Evolutionary conservation across 2,888 invertebrate genomes (phyloP), one percentile per base, ranked within the genome.

Genomic region (Actias luna): DNA sequence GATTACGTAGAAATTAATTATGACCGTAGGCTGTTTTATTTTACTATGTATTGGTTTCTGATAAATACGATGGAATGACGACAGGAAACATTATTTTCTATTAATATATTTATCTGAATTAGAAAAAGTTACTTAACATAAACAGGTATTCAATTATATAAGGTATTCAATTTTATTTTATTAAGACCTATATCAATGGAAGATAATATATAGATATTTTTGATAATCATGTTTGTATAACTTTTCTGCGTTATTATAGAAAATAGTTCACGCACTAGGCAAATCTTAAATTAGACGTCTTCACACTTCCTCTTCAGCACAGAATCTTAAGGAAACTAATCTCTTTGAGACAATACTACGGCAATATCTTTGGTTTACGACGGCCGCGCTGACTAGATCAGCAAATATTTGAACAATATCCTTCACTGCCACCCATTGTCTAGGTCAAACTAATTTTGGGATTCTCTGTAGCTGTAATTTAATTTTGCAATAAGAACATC

Each of bases 301-400:
- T 66, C 46, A 46, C 22, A 81, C 75, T 78, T 73, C 73, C 67
- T 65, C 82, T 65, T 74, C 79, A 69, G 82, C 88, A 80, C 71
- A 76, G 76, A 79, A 82, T 77, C 77, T 79, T 79, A 82, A 83
- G 85, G 83, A 83, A 88, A 89, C 87, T 89, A 88, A 91, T 90
- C 85, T 88, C 85, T 86, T 82, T 80, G 87, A 88, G 83, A 91
- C 90, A 91, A 92, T 91, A 84, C 87, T 79, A 75, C 68, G 77
- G 83, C 84, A 86, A 87, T 89, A 90, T 87, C 88, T 87, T 81
- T 84, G 85, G 86, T 91, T 92, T 89, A 90, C 88, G 91, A 87
- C 84, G 73, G 70, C 76, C 73, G 72, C 71, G 75, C 77, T 78
- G 78, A 80, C 83, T 84, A 82, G 80, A 86, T 84, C 83, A 83